Percentiles rank a stretch among this genome's conserved stretches.
Evolutionary conservation across 2,113 vertebrate species (phyloP).

Genomic region (Crotalus viridis): DNA sequence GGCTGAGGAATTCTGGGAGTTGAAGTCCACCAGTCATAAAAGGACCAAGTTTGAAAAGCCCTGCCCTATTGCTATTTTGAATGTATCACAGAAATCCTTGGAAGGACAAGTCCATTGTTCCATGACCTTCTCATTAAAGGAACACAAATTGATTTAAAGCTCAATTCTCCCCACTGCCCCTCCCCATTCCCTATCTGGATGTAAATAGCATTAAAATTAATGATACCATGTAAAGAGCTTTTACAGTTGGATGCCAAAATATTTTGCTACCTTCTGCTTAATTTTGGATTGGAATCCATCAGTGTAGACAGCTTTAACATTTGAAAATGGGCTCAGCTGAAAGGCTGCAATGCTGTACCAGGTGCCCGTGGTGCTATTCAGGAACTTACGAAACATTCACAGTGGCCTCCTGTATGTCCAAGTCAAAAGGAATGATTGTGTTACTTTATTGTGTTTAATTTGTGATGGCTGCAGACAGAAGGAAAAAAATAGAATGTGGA

Average conservation of each 20-base stretch:
- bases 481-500: neutral
- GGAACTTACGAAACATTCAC: neutral
- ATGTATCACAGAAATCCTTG: slow-evolving; percentile 19
- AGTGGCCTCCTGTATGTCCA: neutral
- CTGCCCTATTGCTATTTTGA: neutral
- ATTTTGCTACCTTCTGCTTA: neutral
- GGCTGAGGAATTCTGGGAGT: no score
- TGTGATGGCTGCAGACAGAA: slow-evolving; percentile 16
- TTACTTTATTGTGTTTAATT: slow-evolving; percentile 13
- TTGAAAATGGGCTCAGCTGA: slow-evolving; percentile 8
- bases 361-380: neutral
- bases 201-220: neutral
- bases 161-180: neutral
- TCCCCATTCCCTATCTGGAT: neutral
- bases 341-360: neutral
- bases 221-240: neutral
- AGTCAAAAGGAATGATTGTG: neutral
- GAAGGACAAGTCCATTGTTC: neutral
- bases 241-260: neutral
- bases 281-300: neutral
- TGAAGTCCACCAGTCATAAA: no score
- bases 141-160: neutral
- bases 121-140: neutral
- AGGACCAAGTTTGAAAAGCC: no score
- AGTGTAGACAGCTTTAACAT: neutral